Conservation (phyloP, 2,797 vertebrate species). For the Anguilla pacifica region DNA sequence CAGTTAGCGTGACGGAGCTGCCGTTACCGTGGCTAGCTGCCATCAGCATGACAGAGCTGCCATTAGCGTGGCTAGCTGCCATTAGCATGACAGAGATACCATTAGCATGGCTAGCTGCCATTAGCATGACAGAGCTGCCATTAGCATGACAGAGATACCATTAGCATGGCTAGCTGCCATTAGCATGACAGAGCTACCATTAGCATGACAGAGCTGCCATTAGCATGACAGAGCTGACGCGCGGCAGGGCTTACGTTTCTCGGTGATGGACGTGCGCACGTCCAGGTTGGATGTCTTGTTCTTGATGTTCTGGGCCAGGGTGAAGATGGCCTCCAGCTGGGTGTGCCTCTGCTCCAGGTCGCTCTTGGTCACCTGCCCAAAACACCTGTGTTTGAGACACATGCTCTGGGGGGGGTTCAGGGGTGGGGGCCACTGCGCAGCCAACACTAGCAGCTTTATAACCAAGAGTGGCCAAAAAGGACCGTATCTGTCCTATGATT, state of each 20-base stretch:
- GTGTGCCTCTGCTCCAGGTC: slow-evolving; percentile 92
- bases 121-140: neutral
- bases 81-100: neutral
- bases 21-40: too few relatives aligned
- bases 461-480: neutral
- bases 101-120: neutral
- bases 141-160: too few relatives aligned
- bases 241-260: slow-evolving; percentile 79
- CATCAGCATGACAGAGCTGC: too few relatives aligned
- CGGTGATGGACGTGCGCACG: slow-evolving; percentile 89
- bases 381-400: neutral
- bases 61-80: too few relatives aligned
- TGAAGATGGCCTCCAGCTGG: slow-evolving; percentile 92
- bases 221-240: too few relatives aligned
- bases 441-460: neutral
- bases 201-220: too few relatives aligned
- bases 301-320: slow-evolving; percentile 94
- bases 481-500: too few relatives aligned
- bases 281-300: slow-evolving; percentile 95
- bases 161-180: too few relatives aligned
- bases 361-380: slow-evolving; percentile 84
- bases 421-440: neutral
- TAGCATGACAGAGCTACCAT: too few relatives aligned
- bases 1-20: neutral
- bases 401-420: too few relatives aligned